Conservation (phyloP, 1,140 invertebrate species). For the Orchestia grillus region DNA sequence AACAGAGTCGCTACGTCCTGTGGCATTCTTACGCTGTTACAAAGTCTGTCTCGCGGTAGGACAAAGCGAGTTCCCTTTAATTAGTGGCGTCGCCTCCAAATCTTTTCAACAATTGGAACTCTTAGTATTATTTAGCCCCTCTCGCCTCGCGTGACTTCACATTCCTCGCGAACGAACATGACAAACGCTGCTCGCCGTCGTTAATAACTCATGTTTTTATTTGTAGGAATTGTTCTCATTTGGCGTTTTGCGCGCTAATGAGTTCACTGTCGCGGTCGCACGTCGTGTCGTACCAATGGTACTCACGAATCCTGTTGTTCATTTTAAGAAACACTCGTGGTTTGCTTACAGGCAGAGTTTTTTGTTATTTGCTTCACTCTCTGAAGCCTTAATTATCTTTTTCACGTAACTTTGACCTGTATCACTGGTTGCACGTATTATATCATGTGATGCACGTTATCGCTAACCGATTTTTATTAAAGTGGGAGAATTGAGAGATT, state of each 20-base stretch:
- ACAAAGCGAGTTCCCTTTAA: slow-evolving; percentile 21
- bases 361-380: too few relatives aligned
- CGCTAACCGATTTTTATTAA: too few relatives aligned
- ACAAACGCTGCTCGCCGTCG: not conserved
- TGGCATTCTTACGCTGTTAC: not conserved
- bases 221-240: not conserved
- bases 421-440: too few relatives aligned
- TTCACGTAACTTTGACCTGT: too few relatives aligned
- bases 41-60: not conserved
- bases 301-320: not conserved
- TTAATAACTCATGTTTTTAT: not conserved
- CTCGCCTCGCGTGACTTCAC: not conserved
- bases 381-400: too few relatives aligned
- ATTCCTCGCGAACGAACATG: not conserved
- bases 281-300: not conserved
- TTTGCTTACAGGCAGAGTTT: too few relatives aligned
- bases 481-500: too few relatives aligned
- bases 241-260: not conserved
- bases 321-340: not conserved
- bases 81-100: not conserved
- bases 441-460: too few relatives aligned
- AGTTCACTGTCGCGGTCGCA: not conserved
- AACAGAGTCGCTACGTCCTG: not conserved
- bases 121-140: not conserved
- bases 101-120: not conserved